Evolutionary conservation across 37 sponge, comb jelly and placozoan genomes (phyloP).

Genomic region (Ephydatia muelleri): DNA sequence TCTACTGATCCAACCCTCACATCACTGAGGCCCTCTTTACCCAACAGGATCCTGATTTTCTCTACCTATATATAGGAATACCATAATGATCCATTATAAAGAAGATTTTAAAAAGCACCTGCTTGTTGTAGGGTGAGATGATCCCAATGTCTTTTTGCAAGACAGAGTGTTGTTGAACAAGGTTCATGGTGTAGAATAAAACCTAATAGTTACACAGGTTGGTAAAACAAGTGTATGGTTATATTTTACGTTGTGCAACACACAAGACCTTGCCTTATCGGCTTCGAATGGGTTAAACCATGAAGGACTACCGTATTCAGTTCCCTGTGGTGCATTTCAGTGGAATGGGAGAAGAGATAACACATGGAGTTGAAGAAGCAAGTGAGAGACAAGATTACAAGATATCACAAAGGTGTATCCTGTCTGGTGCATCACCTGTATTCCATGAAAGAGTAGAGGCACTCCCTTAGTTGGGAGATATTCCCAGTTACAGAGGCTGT

Average conservation of each 20-base stretch:
- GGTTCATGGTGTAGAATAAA: conserved; percentile 28
- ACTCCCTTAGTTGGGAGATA: conserved; percentile 55
- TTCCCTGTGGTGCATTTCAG: conserved; percentile 29
- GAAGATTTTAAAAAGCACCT: conserved; percentile 10
- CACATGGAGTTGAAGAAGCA: too few species aligned
- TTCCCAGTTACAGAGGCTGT: conserved; percentile 46
- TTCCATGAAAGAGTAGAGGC: conserved; percentile 80
- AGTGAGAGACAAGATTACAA: not conserved
- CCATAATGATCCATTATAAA: not conserved
- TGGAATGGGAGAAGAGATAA: not conserved
- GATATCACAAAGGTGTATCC: not conserved
- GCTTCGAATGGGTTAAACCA: conserved; percentile 83
- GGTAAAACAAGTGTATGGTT: too few species aligned
- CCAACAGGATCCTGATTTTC: conserved; percentile 58
- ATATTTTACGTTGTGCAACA: not conserved
- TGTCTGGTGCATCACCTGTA: conserved; percentile 53
- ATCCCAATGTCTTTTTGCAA: conserved; percentile 60
- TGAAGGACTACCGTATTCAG: conserved; percentile 77
- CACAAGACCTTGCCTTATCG: conserved; percentile 28
- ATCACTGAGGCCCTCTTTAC: conserved; percentile 11
- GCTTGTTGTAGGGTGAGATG: conserved; percentile 84
- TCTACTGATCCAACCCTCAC: conserved; percentile 83
- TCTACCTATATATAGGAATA: conserved; percentile 24
- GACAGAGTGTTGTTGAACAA: conserved; percentile 37
- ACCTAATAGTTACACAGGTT: conserved; percentile 24